phyloP scores from a whole-genome alignment of 1,140 invertebrate genomes.

The Heliconius hermathena region DNA sequence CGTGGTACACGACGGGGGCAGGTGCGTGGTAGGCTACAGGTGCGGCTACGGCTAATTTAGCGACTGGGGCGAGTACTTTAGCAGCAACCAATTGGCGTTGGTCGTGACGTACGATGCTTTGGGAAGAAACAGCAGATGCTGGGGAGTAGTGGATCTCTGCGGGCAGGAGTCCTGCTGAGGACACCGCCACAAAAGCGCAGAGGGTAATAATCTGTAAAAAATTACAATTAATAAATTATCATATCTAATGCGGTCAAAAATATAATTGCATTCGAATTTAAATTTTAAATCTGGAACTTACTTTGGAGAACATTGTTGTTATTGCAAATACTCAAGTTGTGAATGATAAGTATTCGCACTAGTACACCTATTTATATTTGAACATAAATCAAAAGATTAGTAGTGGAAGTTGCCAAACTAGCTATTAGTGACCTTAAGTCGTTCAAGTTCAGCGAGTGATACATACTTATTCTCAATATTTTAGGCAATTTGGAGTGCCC shows the following conservation, averaged over 20 bases:
- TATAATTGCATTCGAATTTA: background rate
- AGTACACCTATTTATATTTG: conserved; percentile 40
- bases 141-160: no score
- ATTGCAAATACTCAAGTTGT: conserved; percentile 23
- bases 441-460: no score
- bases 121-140: no score
- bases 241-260: background rate
- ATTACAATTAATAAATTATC: background rate
- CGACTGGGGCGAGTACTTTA: conserved; percentile 50
- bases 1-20: conserved; percentile 56
- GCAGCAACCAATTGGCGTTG: no score
- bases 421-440: conserved; percentile 29
- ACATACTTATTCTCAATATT: no score
- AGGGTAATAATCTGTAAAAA: conserved; percentile 52
- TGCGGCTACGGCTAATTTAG: conserved; percentile 54
- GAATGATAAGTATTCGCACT: conserved; percentile 33
- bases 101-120: no score
- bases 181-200: conserved; percentile 53
- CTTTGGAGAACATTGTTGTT: conserved; percentile 46
- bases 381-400: conserved; percentile 37
- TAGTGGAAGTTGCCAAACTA: conserved; percentile 53
- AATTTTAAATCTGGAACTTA: conserved; percentile 20
- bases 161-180: conserved; percentile 23
- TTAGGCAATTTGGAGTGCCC: no score
- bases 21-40: conserved; percentile 47